phyloP scores from a whole-genome alignment of 2,888 invertebrate species.

The Dermolepida albohirtum region DNA sequence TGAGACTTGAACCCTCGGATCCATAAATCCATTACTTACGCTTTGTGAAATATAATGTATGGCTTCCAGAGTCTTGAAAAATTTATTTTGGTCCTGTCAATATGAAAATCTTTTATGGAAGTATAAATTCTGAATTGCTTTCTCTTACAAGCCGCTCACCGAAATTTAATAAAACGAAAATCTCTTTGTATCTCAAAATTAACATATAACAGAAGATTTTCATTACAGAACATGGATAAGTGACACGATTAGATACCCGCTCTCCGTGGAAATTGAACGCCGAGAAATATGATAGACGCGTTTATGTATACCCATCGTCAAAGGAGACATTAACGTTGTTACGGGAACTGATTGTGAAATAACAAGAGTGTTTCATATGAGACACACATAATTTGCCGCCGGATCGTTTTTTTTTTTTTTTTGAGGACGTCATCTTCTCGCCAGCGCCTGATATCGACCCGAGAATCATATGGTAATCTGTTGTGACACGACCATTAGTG shows the following conservation, averaged over 20 bases:
- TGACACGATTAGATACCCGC: not conserved
- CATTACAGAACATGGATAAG: too few relatives aligned
- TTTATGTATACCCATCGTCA: not conserved
- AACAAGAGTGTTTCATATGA: slow-evolving; percentile 9
- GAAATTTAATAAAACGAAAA: too few relatives aligned
- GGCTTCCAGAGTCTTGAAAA: too few relatives aligned
- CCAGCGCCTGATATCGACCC: slow-evolving; percentile 7
- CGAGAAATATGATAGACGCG: not conserved
- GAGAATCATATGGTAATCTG: slow-evolving; percentile 35
- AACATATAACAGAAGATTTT: too few relatives aligned
- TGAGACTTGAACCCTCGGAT: too few relatives aligned
- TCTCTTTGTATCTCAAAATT: too few relatives aligned
- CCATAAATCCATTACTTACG: too few relatives aligned
- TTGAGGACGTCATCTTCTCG: slow-evolving; percentile 14
- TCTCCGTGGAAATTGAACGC: not conserved
- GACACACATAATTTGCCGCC: slow-evolving; percentile 26
- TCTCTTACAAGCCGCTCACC: too few relatives aligned
- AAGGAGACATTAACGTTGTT: slow-evolving; percentile 3
- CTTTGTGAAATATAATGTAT: too few relatives aligned
- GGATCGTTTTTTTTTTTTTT: slow-evolving; percentile 1
- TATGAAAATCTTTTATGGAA: too few relatives aligned
- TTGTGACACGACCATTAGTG: slow-evolving; percentile 33
- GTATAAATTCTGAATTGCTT: too few relatives aligned
- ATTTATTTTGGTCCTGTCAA: too few relatives aligned
- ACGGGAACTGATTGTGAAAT: slow-evolving; percentile 27